Base-by-base conservation (phyloP, 1,140 invertebrate genomes). In the Drosophila paulistorum region DNA sequence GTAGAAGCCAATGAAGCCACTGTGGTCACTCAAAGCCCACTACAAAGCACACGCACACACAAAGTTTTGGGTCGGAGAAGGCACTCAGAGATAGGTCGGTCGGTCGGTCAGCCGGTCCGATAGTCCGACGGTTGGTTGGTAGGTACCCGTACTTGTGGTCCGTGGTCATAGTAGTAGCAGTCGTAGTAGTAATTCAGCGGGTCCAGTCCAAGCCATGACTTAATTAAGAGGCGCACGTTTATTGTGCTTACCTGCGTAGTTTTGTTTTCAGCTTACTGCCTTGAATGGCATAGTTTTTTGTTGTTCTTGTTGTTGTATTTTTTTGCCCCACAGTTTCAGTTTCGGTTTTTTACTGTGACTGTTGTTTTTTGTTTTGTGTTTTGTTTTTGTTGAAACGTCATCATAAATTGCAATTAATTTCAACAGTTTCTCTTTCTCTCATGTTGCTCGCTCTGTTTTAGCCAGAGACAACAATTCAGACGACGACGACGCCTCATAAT, bases 351-450 rank as follows among this genome's bases (percentile, higher is more conserved):
- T 30, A 3, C 30, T 30, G 30, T 30, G 3, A 68, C 74, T 80
- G 82, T 77, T 79, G 83, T 80, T 77, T 84, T 64, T 51, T 30
- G 6, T 30, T 30, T 65, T 68, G 68, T 67, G 71, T 63, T 66
- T 81, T 85, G 66, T 67, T 85, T 69, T 82, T 86, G 84, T 78
- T 90, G 85, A 85, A 90, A 87, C 83, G 80, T 86, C 87, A 86
- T 87, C 87, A 78, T 90, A 90, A 90, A 90, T 90, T 90, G 87
- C 87, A 90, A 90, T 90, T 90, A 90, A 90, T 87, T 90, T 90
- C 71, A 67, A 58, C 67, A 68, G 77, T 59, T 59, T 54, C 60
- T 51, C 45, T 51, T 30, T 30, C 48, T 58, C 76, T 62, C 72
- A 33, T 30, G 30, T 30, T 30, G 59, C 41, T 75, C 35, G 35